phyloP scores from a whole-genome alignment of 2,888 invertebrate genomes.

The Mechanitis mazaeus region DNA sequence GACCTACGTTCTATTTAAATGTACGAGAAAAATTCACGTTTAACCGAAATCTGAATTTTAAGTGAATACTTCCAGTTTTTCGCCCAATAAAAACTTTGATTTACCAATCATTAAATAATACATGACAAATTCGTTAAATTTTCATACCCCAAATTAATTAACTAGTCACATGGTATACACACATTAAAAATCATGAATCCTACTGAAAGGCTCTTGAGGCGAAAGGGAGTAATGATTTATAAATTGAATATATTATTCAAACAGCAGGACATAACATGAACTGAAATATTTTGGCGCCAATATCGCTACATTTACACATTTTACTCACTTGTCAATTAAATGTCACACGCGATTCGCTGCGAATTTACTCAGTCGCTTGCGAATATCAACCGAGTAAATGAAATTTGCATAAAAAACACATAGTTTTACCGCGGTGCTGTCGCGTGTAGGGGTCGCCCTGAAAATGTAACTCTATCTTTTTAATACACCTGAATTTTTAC shows the following conservation, averaged over 20 bases:
- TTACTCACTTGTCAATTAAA: constrained; percentile 71
- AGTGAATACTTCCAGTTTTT: constrained; percentile 37
- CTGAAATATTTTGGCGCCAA: constrained; percentile 48
- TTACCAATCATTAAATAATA: constrained; percentile 60
- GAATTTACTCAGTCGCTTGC: constrained; percentile 64
- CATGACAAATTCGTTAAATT: constrained; percentile 51
- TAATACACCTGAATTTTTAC: constrained; percentile 28
- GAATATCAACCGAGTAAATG: constrained; percentile 64
- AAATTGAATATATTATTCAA: constrained; percentile 39
- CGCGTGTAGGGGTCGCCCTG: constrained; percentile 29
- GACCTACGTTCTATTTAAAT: constrained; percentile 33
- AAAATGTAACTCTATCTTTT: constrained; percentile 26
- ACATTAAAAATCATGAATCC: constrained; percentile 31
- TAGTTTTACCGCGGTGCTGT: constrained; percentile 37
- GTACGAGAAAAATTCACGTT: constrained; percentile 7
- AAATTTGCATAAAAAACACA: constrained; percentile 70
- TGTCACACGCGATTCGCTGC: constrained; percentile 64
- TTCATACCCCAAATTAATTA: constrained; percentile 65
- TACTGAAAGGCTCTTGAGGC: constrained; percentile 44
- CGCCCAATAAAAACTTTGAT: constrained; percentile 52
- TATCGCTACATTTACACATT: constrained; percentile 57
- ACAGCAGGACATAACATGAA: constrained; percentile 38
- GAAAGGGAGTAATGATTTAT: constrained; percentile 30
- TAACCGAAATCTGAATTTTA: constrained; percentile 33
- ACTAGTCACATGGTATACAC: constrained; percentile 27